Evolutionary conservation across 1,140 invertebrate species (phyloP), one percentile per base, ranked within the genome.

Genomic region (Nasonia vitripennis): DNA sequence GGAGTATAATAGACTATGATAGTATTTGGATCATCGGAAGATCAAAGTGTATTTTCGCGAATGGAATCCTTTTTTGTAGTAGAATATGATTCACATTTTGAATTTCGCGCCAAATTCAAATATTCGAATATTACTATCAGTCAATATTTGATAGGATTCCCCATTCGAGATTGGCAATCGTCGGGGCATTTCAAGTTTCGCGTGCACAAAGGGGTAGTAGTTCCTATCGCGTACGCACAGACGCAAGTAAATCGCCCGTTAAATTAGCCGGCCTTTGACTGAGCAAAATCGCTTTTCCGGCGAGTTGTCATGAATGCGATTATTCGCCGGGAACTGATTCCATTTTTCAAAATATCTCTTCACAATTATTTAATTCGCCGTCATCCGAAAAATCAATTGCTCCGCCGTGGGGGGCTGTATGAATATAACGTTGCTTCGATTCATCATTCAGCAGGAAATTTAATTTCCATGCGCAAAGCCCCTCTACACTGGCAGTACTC

Each of bases 401-500:
- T 62, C 2, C 14, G 27, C 27, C 27, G 27, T 1, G 27, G 27
- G 27, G 2, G 31, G 10, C 2, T 31, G 4, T n/a, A 71, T 7
- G 23, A 71, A 31, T 31, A n/a, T 2, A 27, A 5, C 55, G 55
- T 5, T 2, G 27, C 20, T 27, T 20, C 41, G 12, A 78, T 62
- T 78, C 77, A 55, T 78, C 77, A 55, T 20, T 27, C 51, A 7
- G 9, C 41, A 48, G 37, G 77, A 62, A 78, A 78, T 78, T 62
- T 51, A 51, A 78, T 78, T 78, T 78, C 77, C 77, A 78, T 62
- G 51, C 74, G 34, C 51, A 55, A 62, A 62, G 5, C 45, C 45
- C 45, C 74, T 48, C 45, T 41, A 45, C 7, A 45, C 41, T 9
- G 10, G 9, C 6, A 20, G 17, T 62, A n/a, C 55, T 62, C 55